Evolutionary conservation across 2,888 invertebrate species (phyloP).

Genomic region (Esperia sulphurella): DNA sequence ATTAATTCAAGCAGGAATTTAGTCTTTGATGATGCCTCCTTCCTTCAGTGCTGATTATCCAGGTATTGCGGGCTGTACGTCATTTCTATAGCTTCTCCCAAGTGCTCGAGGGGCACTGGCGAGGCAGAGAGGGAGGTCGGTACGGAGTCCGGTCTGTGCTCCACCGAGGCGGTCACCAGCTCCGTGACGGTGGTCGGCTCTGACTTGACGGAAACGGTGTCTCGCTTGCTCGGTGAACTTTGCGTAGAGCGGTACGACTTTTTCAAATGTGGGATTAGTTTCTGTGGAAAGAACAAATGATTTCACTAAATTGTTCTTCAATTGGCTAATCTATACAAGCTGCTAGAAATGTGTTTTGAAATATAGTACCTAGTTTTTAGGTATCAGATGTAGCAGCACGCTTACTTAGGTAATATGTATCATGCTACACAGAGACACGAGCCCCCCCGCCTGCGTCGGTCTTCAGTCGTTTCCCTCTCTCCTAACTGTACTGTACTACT

Average conservation of each 20-base stretch:
- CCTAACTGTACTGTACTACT: no score
- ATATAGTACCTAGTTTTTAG: no score
- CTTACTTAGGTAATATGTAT: no score
- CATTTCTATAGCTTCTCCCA: constrained; percentile 48
- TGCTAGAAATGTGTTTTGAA: no score
- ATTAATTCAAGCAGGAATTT: no score
- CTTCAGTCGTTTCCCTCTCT: no score
- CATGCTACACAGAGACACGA: no score
- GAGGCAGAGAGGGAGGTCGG: constrained; percentile 48
- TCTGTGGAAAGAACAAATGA: constrained; percentile 36
- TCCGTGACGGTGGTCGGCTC: constrained; percentile 64
- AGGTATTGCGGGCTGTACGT: constrained; percentile 32
- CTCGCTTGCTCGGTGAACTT: constrained; percentile 47
- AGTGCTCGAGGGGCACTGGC: constrained; percentile 30
- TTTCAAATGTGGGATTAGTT: constrained; percentile 51
- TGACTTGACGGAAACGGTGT: constrained; percentile 48
- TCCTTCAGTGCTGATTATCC: neutral
- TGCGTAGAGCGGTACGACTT: constrained; percentile 37
- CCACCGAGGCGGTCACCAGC: constrained; percentile 57
- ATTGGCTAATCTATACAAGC: no score
- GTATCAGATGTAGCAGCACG: no score
- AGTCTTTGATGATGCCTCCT: no score
- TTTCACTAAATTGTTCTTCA: no score
- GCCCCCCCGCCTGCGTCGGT: no score
- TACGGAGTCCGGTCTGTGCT: constrained; percentile 48